phyloP scores from a whole-genome alignment of 2,888 invertebrate species.

The Onthophagus sagittarius region DNA sequence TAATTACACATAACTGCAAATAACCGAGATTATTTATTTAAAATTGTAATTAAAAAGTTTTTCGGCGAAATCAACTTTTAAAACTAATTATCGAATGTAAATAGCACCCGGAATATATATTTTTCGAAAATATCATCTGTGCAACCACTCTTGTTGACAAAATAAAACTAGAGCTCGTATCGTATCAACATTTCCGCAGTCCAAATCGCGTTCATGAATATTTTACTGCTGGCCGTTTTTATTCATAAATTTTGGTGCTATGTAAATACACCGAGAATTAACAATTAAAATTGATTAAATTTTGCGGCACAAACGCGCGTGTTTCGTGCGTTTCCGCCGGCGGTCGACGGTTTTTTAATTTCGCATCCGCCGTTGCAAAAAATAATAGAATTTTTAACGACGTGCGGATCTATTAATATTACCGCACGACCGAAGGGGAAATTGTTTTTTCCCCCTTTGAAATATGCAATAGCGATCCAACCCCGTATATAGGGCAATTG shows the following conservation, averaged over 20 bases:
- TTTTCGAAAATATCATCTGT: not conserved
- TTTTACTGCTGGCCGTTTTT: not conserved
- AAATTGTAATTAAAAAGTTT: too few relatives aligned
- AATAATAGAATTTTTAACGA: not conserved
- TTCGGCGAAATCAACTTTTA: not conserved
- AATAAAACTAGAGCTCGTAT: not conserved
- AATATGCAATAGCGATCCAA: not conserved
- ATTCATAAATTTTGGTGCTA: not conserved
- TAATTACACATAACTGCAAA: too few relatives aligned
- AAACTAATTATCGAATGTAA: not conserved
- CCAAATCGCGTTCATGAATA: not conserved
- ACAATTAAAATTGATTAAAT: not conserved
- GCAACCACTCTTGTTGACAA: not conserved
- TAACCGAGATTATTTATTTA: too few relatives aligned
- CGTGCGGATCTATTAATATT: not conserved
- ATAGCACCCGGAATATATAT: not conserved
- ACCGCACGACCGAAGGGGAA: not conserved
- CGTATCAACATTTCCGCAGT: not conserved
- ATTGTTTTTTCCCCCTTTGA: not conserved
- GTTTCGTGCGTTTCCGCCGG: not conserved
- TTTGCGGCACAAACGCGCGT: not conserved
- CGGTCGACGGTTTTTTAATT: not conserved
- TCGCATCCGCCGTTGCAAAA: not conserved
- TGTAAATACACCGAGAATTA: not conserved
- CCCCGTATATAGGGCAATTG: not conserved